Evolutionary conservation across 2,888 invertebrate genomes (phyloP).

Genomic region (Drosophila imparisetae): DNA sequence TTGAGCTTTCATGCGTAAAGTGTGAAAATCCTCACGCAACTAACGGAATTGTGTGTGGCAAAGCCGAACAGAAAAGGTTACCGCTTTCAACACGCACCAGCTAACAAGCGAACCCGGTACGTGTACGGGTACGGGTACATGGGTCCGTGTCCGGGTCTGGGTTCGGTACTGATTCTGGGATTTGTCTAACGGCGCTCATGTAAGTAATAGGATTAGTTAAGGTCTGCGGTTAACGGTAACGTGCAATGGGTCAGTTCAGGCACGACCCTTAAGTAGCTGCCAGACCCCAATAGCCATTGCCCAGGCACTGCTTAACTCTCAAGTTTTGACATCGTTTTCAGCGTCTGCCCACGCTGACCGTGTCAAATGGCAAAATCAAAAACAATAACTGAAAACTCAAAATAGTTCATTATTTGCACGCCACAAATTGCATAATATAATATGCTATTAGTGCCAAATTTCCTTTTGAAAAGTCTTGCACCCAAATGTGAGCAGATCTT

Average conservation of each 20-base stretch:
- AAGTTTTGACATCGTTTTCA: constrained; percentile 40
- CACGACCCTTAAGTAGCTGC: constrained; percentile 10
- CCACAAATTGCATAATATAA: not conserved
- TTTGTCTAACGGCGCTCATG: constrained; percentile 59
- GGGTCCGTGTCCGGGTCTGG: not conserved
- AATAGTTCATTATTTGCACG: not conserved
- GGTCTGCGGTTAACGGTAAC: constrained; percentile 16
- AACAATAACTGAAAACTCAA: not conserved
- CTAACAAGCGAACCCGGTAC: not conserved
- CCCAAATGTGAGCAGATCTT: no score
- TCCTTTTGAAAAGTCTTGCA: no score
- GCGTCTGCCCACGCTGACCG: constrained; percentile 20
- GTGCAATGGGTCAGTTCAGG: constrained; percentile 12
- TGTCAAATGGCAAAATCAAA: constrained; percentile 15
- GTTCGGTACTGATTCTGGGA: constrained; percentile 24
- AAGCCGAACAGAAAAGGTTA: constrained; percentile 52
- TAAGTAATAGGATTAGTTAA: constrained; percentile 73
- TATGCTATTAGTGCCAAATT: no score
- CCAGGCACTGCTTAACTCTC: not conserved
- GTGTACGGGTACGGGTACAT: not conserved
- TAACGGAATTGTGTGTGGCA: constrained; percentile 39
- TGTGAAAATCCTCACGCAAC: constrained; percentile 75
- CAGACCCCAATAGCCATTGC: not conserved
- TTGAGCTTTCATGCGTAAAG: constrained; percentile 63
- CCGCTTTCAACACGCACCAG: constrained; percentile 38